Evolutionary conservation across 2,113 vertebrate species (phyloP).

Genomic region (Maccullochella peelii): DNA sequence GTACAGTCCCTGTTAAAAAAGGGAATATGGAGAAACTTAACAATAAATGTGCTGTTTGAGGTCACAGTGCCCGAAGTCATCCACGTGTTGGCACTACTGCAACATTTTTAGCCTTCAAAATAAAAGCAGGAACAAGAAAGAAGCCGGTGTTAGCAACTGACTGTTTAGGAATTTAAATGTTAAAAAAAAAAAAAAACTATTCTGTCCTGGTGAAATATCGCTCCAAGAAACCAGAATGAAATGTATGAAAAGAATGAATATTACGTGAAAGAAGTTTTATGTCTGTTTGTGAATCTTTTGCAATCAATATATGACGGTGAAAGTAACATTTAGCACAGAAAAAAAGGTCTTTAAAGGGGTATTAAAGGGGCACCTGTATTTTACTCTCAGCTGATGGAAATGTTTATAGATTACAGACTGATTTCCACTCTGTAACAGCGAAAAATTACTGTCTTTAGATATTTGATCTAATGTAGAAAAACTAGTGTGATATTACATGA

Average conservation of each 20-base stretch:
- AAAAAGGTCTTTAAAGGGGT: conserved; percentile 25
- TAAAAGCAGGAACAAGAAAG: conserved; percentile 7
- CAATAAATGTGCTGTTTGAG: not conserved
- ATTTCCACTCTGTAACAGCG: not conserved
- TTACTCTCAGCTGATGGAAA: not conserved
- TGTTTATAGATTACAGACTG: not conserved
- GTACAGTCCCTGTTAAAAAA: not conserved
- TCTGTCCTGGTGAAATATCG: conserved; percentile 33
- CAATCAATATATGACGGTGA: conserved; percentile 33
- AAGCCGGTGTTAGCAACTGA: not conserved
- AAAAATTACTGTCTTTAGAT: not conserved
- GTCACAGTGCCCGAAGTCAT: not conserved
- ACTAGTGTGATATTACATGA: not conserved
- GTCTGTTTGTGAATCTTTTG: conserved; percentile 33
- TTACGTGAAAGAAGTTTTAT: conserved; percentile 16
- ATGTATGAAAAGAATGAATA: conserved; percentile 30
- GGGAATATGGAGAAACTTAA: not conserved
- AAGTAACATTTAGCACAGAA: conserved; percentile 50
- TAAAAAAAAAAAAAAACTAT: not conserved
- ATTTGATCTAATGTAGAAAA: not conserved
- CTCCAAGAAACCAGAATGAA: conserved; percentile 35
- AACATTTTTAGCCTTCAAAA: not conserved
- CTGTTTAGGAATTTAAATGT: not conserved
- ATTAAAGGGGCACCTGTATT: conserved; percentile 34
- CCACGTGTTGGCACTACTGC: not conserved